A percentile compares a stretch with the other conserved stretches of the same genome.
Conservation (phyloP, 2,888 invertebrate species). For the Stenoptilia bipunctidactyla region DNA sequence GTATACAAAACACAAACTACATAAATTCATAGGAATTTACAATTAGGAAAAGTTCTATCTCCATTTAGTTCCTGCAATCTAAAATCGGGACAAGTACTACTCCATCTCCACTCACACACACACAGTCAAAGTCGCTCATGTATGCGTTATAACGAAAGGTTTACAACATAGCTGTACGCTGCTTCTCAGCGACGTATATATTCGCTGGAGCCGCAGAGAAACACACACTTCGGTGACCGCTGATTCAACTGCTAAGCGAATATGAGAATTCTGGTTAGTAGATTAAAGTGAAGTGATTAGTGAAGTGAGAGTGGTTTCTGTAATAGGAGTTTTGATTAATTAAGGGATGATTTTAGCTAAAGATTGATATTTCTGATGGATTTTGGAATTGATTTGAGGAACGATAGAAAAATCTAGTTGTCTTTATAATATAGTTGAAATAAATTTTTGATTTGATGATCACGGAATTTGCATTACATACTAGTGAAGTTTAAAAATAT, state of each 20-base stretch:
- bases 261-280: slow-evolving; percentile 66
- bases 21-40: no score
- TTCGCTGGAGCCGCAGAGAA: slow-evolving; percentile 26
- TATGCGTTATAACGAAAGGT: slow-evolving; percentile 50
- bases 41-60: no score
- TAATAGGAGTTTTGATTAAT: slow-evolving; percentile 19
- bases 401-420: no score
- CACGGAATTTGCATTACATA: no score
- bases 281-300: slow-evolving; percentile 11
- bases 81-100: no score
- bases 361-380: slow-evolving; percentile 1
- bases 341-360: slow-evolving; percentile 3
- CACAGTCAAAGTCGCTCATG: slow-evolving; percentile 21
- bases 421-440: no score
- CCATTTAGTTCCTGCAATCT: no score
- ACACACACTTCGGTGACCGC: slow-evolving; percentile 59
- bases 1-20: no score
- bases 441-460: no score
- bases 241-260: slow-evolving; percentile 59
- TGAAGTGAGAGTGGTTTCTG: slow-evolving; percentile 17
- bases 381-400: slow-evolving; percentile 1
- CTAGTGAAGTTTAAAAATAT: no score
- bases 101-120: slow-evolving; percentile 18
- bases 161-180: slow-evolving; percentile 50
- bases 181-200: slow-evolving; percentile 51